phyloP scores from a whole-genome alignment of 2,113 vertebrate genomes.

The Steatornis caripensis region DNA sequence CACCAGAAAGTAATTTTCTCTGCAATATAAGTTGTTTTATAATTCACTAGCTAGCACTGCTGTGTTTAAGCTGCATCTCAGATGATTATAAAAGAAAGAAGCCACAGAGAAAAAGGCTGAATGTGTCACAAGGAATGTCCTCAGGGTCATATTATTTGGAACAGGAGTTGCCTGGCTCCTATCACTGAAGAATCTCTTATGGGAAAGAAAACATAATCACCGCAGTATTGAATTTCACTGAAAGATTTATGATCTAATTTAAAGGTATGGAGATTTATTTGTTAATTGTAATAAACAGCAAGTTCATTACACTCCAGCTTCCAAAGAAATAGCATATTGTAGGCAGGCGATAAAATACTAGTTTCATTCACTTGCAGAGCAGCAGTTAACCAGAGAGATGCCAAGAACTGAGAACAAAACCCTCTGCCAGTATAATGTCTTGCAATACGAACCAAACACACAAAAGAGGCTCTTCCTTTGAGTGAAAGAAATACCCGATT shows the following conservation, averaged over 20 bases:
- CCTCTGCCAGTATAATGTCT: background rate
- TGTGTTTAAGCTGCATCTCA: background rate
- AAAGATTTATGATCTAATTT: constrained; percentile 73
- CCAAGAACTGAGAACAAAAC: background rate
- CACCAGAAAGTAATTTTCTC: background rate
- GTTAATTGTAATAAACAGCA: constrained; percentile 75
- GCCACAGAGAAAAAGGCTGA: background rate
- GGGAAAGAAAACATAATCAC: constrained; percentile 57
- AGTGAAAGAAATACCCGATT: background rate
- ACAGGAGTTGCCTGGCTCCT: background rate
- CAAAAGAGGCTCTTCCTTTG: background rate
- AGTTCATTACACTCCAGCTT: constrained; percentile 66
- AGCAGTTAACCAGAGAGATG: constrained; percentile 17
- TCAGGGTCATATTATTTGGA: background rate
- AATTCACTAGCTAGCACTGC: background rate
- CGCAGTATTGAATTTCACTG: constrained; percentile 53
- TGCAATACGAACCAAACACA: background rate
- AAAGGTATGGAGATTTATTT: constrained; percentile 67
- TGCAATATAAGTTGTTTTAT: background rate
- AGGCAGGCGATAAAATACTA: constrained; percentile 58
- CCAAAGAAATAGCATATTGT: constrained; percentile 49
- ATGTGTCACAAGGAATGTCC: background rate
- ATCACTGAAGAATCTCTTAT: constrained; percentile 29
- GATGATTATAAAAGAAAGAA: background rate
- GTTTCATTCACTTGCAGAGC: constrained; percentile 59